Evolutionary conservation across 2,797 vertebrate genomes (phyloP), one percentile per base, ranked within the genome.

Genomic region (Fistularia commersonii): DNA sequence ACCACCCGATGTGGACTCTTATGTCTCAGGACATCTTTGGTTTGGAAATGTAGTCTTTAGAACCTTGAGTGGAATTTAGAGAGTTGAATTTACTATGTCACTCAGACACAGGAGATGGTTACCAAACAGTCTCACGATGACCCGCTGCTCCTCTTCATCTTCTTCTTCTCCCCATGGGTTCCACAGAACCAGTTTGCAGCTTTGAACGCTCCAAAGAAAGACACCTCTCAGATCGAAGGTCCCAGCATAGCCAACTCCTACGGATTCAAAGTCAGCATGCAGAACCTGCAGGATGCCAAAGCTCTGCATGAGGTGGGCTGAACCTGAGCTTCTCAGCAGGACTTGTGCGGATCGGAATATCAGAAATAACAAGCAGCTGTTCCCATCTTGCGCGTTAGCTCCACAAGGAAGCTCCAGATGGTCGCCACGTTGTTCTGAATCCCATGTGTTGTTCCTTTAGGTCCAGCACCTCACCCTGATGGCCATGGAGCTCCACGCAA

Each of bases 281-380:
- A 98, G 83, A 98, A 99, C 69, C 88, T 99, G 43, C 92, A 96
- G 82, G 96, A 99, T 39, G 97, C 97, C 72, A 99, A 98, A 87
- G 92, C 95, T 61, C 91, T 99, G 77, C 97, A 99, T 53, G 97
- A 98, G 96, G 97, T 99, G 87, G 89, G 57, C 44, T 6, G 12
- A 40, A 45, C 9, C 23, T 5, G 61, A 72, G 10, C 12, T 8
- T 13, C 8, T 34, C n/a, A n/a, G 45, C 11, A 33, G 12, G 34
- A 46, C 45, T 34, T 11, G 8, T 31, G 11, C 9, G n/a, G 23
- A 23, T 23, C 23, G 23, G 23, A 23, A 4, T 23, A 23, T 23
- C 23, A 23, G 2, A 23, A 23, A 23, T 23, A 23, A 23, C 23
- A 23, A 23, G 23, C 23, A 23, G 23, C 2, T 23, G 23, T 23